Conservation (phyloP, 2,113 vertebrate species). For the Pachyramphus minor region DNA sequence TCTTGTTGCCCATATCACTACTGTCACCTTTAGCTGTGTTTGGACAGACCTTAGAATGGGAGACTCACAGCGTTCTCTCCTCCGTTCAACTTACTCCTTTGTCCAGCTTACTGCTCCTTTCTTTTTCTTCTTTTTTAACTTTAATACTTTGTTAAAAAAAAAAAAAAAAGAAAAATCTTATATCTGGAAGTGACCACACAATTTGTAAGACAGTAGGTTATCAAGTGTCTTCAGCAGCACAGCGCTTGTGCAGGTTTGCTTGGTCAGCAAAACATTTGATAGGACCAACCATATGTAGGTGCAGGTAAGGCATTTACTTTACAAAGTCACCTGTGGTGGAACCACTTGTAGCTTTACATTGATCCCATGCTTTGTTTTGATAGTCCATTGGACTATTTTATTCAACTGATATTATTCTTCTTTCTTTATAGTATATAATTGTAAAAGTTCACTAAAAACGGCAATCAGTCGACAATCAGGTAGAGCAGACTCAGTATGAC, state of each 20-base stretch:
- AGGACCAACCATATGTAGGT: neutral
- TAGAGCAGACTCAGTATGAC: neutral
- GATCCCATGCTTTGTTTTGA: neutral
- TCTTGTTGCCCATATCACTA: neutral
- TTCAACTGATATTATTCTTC: neutral
- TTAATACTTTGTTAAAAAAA: neutral
- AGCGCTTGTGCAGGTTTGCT: neutral
- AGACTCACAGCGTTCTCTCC: neutral
- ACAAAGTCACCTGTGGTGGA: neutral
- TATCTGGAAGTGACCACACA: neutral
- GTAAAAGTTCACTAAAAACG: neutral
- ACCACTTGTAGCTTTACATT: neutral
- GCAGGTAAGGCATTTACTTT: rapidly evolving
- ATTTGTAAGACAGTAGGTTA: neutral
- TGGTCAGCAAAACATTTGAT: neutral
- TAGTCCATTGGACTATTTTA: neutral
- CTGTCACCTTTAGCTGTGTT: neutral
- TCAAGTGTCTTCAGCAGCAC: neutral
- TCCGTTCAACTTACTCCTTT: neutral
- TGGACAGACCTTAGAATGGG: neutral
- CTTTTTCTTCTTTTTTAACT: no score
- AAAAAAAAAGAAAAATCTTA: neutral
- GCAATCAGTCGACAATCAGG: neutral
- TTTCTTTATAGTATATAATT: neutral
- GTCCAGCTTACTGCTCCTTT: neutral